Percentiles rank a stretch among this genome's conserved stretches.
Evolutionary conservation across 2,888 invertebrate species (phyloP).

Genomic region (Pedicia rivosa): DNA sequence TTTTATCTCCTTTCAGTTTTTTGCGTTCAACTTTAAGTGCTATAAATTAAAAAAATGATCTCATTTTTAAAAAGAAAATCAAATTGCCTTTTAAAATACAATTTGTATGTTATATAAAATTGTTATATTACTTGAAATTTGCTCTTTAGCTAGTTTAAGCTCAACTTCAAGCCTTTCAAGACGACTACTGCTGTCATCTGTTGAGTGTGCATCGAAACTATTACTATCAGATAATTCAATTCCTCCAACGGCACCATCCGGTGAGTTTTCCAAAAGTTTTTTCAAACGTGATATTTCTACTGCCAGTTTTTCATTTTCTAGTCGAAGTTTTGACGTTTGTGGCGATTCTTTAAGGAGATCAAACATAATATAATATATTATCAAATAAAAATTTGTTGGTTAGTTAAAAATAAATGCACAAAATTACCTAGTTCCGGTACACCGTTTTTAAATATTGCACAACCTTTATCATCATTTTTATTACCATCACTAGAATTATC

Average conservation of each 20-base stretch:
- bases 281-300: slow-evolving; percentile 27
- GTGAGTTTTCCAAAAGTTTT: slow-evolving; percentile 36
- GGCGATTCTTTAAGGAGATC: neutral
- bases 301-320: slow-evolving; percentile 61
- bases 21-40: slow-evolving; percentile 81
- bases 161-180: slow-evolving; percentile 34
- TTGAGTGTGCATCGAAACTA: slow-evolving; percentile 29
- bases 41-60: slow-evolving; percentile 24
- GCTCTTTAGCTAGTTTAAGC: slow-evolving; percentile 26
- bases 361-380: too few species aligned
- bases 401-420: too few species aligned
- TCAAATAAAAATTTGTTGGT: too few species aligned
- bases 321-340: slow-evolving; percentile 26
- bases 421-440: neutral
- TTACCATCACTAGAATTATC: slow-evolving; percentile 19
- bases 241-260: slow-evolving; percentile 38
- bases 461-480: slow-evolving; percentile 20
- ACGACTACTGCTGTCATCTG: slow-evolving; percentile 27
- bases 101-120: too few species aligned
- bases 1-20: slow-evolving; percentile 82
- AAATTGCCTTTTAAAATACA: neutral
- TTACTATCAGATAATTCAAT: slow-evolving; percentile 26
- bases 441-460: slow-evolving; percentile 1
- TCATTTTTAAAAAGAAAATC: neutral
- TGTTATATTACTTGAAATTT: slow-evolving; percentile 16